Evolutionary conservation across 2,797 vertebrate genomes (phyloP), one percentile per base, ranked within the genome.

Genomic region (Siniperca obscura): DNA sequence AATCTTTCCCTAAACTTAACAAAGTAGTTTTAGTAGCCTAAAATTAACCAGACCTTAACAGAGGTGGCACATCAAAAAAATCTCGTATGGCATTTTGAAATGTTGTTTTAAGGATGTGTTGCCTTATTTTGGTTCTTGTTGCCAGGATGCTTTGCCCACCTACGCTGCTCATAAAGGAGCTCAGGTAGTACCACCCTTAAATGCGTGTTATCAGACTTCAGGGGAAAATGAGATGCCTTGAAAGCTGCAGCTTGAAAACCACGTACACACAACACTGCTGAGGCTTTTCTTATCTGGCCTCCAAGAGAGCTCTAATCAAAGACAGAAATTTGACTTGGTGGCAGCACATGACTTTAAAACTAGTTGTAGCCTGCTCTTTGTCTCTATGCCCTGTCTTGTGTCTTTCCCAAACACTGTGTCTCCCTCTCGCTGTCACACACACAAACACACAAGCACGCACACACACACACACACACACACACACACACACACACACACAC

Each of bases 321-420:
- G 76, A 56, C 71, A 82, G 84, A 87, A 55, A 79, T 74, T 83
- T 84, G 79, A 84, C 74, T 86, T 73, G 81, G 78, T 87, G 84
- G 84, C 79, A 84, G 72, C 61, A 11, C 81, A 48, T 82, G 85
- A 62, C 70, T 81, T 86, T 52, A 69, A 85, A 86, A 91, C 89
- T 76, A 90, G 87, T 90, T 56, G 78, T 52, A 87, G 84, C 85
- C 90, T 89, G 89, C 82, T 91, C 57, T 78, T 72, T 81, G 80
- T 89, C 76, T 87, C 48, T 79, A 34, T 25, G 70, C 70, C 80
- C 75, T 76, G 76, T 74, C 82, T 62, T 79, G 30, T 81, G 68
- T 78, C 60, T 38, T 69, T 84, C 69, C 68, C 52, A 46, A 27
- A 68, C 56, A 42, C 25, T 2, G 44, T 2, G 44, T 19, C 30